These are phyloP conservation scores for Oophaga sylvatica DNA, from an alignment of 2,797 vertebrate species.

Conservation along the genomic window DNA sequence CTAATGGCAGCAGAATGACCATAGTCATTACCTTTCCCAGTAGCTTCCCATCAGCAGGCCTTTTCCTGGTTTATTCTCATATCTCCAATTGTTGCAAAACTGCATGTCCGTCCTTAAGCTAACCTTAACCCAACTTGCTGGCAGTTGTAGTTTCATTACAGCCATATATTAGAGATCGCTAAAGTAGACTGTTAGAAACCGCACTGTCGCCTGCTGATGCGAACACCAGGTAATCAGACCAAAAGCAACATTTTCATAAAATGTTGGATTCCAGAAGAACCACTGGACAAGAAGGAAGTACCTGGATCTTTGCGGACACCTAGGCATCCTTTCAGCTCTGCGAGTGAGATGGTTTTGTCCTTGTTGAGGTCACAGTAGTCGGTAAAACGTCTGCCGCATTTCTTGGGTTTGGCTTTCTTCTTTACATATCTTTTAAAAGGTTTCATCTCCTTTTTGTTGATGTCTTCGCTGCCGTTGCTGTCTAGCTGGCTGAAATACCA, in stretches of 20 bases:
- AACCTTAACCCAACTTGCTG: background rate
- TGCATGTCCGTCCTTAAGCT: no score
- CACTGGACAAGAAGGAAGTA: constrained; percentile 39
- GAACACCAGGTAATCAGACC: background rate
- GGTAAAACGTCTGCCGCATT: constrained; percentile 92
- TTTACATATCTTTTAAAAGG: constrained; percentile 96
- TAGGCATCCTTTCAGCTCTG: constrained; percentile 95
- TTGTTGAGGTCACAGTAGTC: constrained; percentile 99
- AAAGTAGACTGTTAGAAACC: background rate
- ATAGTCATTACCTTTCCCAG: no score
- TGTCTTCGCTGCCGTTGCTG: constrained; percentile 90
- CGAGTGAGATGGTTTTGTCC: constrained; percentile 92
- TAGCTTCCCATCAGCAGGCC: no score
- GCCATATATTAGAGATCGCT: background rate
- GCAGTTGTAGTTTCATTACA: background rate
- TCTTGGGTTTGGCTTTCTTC: constrained; percentile 99
- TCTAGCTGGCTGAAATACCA: constrained; percentile 98
- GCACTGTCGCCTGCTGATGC: background rate
- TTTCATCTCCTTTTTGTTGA: constrained; percentile 96
- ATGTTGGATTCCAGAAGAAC: background rate
- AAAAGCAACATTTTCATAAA: background rate
- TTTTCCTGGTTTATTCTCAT: background rate
- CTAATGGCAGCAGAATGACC: no score
- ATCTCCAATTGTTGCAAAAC: no score
- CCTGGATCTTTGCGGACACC: constrained; percentile 94